phyloP scores from a whole-genome alignment of 2,113 vertebrate genomes.

The Formicarius rufipectus region DNA sequence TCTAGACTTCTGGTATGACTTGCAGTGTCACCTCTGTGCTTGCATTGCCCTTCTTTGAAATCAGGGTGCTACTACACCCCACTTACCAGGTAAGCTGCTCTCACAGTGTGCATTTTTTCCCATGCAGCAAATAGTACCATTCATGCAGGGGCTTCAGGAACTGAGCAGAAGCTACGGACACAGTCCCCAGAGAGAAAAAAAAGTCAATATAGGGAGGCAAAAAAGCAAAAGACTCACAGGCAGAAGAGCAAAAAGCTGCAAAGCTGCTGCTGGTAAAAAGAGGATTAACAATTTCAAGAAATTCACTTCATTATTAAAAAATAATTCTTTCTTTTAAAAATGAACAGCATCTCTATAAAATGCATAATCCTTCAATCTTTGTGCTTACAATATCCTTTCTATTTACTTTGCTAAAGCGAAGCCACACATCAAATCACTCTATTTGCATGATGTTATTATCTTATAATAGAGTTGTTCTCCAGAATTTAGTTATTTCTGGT shows the following conservation, averaged over 20 bases:
- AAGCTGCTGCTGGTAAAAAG: not conserved
- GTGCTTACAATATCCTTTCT: not conserved
- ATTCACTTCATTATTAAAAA: rapidly evolving
- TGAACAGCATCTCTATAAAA: not conserved
- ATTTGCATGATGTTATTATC: not conserved
- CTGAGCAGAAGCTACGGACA: not conserved
- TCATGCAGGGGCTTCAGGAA: rapidly evolving
- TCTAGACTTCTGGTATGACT: not conserved
- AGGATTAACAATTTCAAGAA: not conserved
- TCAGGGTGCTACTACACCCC: no score
- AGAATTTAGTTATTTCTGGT: not conserved
- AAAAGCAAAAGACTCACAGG: not conserved
- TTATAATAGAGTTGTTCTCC: not conserved
- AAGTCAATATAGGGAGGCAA: rapidly evolving
- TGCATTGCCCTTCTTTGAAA: not conserved
- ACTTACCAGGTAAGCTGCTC: not conserved
- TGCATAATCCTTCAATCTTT: not conserved
- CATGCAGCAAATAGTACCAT: not conserved
- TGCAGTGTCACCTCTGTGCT: not conserved
- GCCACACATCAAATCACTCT: not conserved
- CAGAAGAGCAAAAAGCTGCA: not conserved
- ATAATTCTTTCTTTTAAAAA: not conserved
- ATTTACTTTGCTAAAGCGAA: not conserved
- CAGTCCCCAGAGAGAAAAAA: not conserved
- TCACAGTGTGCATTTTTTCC: not conserved